Evolutionary conservation across 2,797 vertebrate species (phyloP).

Genomic region (Triplophysa bombifrons): DNA sequence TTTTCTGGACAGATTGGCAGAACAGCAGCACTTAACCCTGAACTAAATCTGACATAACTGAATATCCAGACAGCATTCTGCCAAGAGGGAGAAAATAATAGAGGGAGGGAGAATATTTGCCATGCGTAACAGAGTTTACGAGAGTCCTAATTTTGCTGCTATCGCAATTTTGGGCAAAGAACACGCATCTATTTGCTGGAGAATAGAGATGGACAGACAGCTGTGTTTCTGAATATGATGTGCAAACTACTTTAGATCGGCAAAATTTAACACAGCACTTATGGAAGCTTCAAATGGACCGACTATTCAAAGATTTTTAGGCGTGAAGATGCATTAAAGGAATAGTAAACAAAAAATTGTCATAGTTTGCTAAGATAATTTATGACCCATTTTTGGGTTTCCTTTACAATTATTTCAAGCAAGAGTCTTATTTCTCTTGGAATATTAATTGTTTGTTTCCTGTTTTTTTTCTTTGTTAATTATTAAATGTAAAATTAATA

Average conservation of each 20-base stretch:
- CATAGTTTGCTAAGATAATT: too few relatives aligned
- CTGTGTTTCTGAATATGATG: background rate
- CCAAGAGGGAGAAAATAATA: constrained; percentile 28
- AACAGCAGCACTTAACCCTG: constrained; percentile 45
- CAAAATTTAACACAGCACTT: background rate
- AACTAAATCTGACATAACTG: constrained; percentile 35
- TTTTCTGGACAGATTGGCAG: constrained; percentile 46
- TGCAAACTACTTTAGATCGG: background rate
- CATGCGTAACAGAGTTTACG: constrained; percentile 19
- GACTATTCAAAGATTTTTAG: too few relatives aligned
- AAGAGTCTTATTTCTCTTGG: too few relatives aligned
- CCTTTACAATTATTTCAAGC: too few relatives aligned
- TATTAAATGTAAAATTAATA: too few relatives aligned
- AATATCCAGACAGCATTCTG: constrained; percentile 39
- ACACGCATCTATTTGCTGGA: background rate
- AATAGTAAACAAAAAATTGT: too few relatives aligned
- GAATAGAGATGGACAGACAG: background rate
- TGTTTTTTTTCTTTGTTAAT: too few relatives aligned
- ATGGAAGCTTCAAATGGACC: background rate
- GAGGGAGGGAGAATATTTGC: constrained; percentile 18
- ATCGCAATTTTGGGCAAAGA: constrained; percentile 14
- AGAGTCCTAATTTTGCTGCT: constrained; percentile 29
- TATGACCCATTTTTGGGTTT: too few relatives aligned
- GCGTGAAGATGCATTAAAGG: too few relatives aligned
- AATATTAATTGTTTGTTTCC: too few relatives aligned